phyloP scores from a whole-genome alignment of 2,113 vertebrate genomes.

The Maccullochella peelii region DNA sequence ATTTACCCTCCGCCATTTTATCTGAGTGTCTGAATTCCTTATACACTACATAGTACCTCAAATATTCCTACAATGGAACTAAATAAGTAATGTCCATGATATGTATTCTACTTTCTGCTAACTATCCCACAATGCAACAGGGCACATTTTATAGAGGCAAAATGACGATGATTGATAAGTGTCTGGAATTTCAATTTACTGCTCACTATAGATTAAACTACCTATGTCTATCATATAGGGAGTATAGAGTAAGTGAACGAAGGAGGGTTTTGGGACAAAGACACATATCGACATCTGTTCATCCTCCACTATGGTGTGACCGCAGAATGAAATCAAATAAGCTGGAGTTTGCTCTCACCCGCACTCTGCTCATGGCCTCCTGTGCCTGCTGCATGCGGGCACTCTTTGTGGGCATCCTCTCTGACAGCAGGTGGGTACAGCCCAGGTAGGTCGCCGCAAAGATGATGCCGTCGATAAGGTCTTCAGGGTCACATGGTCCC shows the following conservation, averaged over 20 bases:
- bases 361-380: slow-evolving; percentile 95
- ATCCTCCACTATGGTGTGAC: background rate
- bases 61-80: background rate
- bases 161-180: too few relatives aligned
- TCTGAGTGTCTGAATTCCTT: too few relatives aligned
- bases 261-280: background rate
- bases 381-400: slow-evolving; percentile 98
- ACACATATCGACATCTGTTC: background rate
- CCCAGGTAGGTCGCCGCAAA: slow-evolving; percentile 98
- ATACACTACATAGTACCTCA: background rate
- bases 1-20: too few relatives aligned
- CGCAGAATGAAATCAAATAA: background rate
- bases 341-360: slow-evolving; percentile 82
- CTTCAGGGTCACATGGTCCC: slow-evolving; percentile 96
- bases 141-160: background rate
- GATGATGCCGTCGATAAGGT: slow-evolving; percentile 97
- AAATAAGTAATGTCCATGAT: background rate
- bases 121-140: background rate
- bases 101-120: background rate
- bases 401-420: slow-evolving; percentile 95
- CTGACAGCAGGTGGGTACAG: slow-evolving; percentile 96
- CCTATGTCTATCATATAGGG: background rate
- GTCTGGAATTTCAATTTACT: too few relatives aligned
- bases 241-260: too few relatives aligned
- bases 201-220: too few relatives aligned